Conservation (phyloP, 2,113 vertebrate species). For the Pseudorhombus dupliciocellatus region DNA sequence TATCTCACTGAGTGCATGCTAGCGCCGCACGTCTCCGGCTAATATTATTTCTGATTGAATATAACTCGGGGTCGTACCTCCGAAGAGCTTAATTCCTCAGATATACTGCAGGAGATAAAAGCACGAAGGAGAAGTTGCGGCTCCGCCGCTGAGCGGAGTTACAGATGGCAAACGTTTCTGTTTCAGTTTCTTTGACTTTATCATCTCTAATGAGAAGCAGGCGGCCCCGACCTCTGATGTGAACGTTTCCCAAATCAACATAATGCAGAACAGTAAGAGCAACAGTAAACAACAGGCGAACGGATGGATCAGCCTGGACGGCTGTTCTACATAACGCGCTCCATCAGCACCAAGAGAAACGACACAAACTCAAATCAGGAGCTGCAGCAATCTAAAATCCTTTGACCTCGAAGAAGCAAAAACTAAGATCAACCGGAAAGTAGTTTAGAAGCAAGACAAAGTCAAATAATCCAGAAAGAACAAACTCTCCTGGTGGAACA, state of each 20-base stretch:
- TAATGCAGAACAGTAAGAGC: conserved; percentile 14
- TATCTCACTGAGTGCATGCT: neutral
- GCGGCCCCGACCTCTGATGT: conserved; percentile 12
- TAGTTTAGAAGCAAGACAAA: neutral
- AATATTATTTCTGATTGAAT: neutral
- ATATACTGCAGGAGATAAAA: conserved; percentile 11
- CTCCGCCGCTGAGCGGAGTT: neutral
- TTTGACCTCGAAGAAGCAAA: no score
- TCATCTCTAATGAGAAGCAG: conserved; percentile 30
- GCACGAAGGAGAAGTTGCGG: neutral
- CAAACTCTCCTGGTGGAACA: neutral
- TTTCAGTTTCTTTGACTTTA: conserved; percentile 7
- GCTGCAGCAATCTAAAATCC: no score
- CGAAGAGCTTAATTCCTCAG: neutral
- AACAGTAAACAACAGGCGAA: neutral
- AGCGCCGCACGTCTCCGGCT: neutral
- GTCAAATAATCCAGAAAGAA: neutral
- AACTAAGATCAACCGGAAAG: neutral
- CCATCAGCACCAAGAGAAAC: neutral
- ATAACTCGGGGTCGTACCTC: conserved; percentile 18
- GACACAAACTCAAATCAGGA: neutral
- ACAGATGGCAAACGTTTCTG: conserved; percentile 8
- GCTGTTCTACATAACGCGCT: conserved; percentile 14
- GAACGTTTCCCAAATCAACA: conserved; percentile 6
- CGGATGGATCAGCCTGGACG: neutral